These are phyloP conservation scores for Todus mexicanus DNA, from an alignment of 2,797 vertebrate genomes.

Conservation along the genomic window DNA sequence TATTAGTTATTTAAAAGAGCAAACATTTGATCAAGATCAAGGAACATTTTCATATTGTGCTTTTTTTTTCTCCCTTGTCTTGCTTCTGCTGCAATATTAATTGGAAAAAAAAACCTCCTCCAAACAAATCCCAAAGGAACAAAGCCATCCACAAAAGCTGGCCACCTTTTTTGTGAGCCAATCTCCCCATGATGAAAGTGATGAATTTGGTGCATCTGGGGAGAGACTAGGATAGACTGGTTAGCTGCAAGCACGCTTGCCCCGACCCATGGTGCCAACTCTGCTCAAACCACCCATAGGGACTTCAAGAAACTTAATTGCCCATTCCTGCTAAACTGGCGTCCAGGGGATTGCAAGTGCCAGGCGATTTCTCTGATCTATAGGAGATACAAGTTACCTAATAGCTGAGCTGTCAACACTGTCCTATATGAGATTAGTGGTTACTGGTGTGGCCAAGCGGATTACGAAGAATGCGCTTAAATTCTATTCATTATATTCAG, in stretches of 20 bases:
- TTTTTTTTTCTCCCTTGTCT: neutral
- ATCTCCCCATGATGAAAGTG: neutral
- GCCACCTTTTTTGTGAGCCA: neutral
- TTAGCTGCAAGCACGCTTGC: neutral
- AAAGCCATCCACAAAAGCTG: neutral
- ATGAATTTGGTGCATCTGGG: neutral
- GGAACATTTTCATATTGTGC: neutral
- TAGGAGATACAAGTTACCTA: neutral
- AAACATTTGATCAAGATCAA: constrained; percentile 9
- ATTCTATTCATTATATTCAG: neutral
- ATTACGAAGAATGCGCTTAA: neutral
- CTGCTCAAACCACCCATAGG: neutral
- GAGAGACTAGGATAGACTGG: neutral
- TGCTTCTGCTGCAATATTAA: neutral
- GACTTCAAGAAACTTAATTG: neutral
- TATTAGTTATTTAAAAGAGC: neutral
- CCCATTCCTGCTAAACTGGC: neutral
- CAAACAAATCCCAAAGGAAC: neutral
- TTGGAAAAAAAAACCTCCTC: neutral
- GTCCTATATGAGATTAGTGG: neutral
- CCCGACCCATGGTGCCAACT: fast-evolving
- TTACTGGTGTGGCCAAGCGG: neutral
- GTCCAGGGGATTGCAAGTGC: neutral
- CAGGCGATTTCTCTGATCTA: neutral
- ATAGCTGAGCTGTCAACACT: neutral